Evolutionary conservation across 2,888 invertebrate genomes (phyloP), one percentile per base, ranked within the genome.

Genomic region (Xestia rhomboidea): DNA sequence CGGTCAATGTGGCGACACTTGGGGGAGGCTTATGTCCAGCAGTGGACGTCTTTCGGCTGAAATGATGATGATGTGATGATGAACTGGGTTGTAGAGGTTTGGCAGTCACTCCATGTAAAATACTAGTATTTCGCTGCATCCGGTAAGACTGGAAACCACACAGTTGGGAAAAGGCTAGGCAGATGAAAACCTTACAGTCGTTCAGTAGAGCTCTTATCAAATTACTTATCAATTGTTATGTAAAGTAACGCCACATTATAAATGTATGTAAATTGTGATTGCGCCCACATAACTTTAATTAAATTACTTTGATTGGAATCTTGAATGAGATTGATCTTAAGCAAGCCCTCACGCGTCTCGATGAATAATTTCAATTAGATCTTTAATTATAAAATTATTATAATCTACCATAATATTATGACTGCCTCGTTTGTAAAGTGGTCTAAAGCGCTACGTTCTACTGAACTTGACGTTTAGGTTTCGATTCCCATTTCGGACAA

Each of bases 261-360:
- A n/a, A 75, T 81, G 49, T 69, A 57, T 76, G 57, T 68, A 49
- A 60, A 67, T 66, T 73, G 49, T 67, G 57, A 73, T 80, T 60
- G 66, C 74, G 34, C 74, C 62, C 54, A 77, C 77, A n/a, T 57
- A 41, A 46, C 34, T 73, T 74, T 72, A 75, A 81, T 77, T 84
- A 64, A 80, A 77, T 84, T 84, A 84, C 69, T 63, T 54, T 76
- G 75, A 71, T 84, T 71, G 30, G 34, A 64, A 84, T 84, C 81
- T 84, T 73, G 74, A 81, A 68, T 68, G 30, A 76, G 71, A 83
- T 76, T 38, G 21, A 77, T 80, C 68, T 74, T 21, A 63, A 54
- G 72, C 62, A 71, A 72, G 60, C 46, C 77, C 41, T 75, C 73
- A 73, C 57, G 72, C 62, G 38, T 74, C 27, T 62, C 2, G n/a